Percentiles rank a stretch among this genome's conserved stretches.
Evolutionary conservation across 2,113 vertebrate species (phyloP).

Genomic region (Loxodonta africana): DNA sequence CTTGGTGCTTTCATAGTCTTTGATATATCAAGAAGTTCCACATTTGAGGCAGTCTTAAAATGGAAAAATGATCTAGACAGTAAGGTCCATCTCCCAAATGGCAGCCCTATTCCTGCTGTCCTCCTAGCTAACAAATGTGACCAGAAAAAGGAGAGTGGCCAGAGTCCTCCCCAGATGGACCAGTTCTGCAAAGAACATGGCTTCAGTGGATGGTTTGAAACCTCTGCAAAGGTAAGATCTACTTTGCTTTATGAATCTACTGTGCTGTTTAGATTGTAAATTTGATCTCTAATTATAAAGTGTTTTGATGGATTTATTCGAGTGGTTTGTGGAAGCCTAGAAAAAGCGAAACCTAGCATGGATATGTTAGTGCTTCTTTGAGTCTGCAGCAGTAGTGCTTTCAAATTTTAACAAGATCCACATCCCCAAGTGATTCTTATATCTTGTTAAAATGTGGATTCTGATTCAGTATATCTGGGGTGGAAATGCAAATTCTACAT

Average conservation of each 20-base stretch:
- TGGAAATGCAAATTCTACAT: no score
- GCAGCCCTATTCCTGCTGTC: conserved; percentile 95
- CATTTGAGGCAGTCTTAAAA: conserved; percentile 97
- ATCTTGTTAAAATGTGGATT: no score
- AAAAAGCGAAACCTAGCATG: background rate
- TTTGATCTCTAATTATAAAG: background rate
- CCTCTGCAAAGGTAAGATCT: conserved; percentile 96
- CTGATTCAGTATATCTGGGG: no score
- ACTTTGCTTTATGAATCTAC: background rate
- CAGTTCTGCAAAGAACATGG: conserved; percentile 98
- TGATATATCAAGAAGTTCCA: conserved; percentile 96
- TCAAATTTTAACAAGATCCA: background rate
- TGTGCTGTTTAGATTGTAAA: background rate
- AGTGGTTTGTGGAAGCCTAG: background rate
- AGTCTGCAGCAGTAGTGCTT: background rate
- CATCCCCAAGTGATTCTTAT: no score
- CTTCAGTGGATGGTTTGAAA: conserved; percentile 98
- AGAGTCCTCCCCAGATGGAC: conserved; percentile 93
- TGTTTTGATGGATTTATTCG: background rate
- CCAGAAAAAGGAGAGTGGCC: conserved; percentile 93
- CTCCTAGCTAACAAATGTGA: conserved; percentile 99
- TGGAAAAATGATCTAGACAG: conserved; percentile 99
- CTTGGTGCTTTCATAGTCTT: conserved; percentile 98
- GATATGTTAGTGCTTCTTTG: background rate
- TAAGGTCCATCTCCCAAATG: conserved; percentile 97